Conservation (phyloP, 2,797 vertebrate genomes). For the Telmatherina bonti region DNA sequence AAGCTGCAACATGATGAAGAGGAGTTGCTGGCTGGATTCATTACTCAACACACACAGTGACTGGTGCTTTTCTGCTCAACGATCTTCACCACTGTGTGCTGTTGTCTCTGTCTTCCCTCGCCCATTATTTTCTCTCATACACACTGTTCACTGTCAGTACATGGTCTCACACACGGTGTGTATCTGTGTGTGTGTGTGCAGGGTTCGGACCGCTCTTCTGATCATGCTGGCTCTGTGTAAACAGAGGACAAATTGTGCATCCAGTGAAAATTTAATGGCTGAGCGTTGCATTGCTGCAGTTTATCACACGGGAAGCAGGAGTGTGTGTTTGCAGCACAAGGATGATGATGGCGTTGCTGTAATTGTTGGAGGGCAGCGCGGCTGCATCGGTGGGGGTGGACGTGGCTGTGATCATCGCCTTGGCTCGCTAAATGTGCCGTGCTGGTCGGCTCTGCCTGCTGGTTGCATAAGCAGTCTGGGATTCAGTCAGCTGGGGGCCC, state of each 20-base stretch:
- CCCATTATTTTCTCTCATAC: conserved; percentile 34
- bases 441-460: conserved; percentile 12
- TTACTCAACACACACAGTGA: conserved; percentile 11
- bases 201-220: conserved; percentile 14
- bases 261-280: background rate
- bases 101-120: conserved; percentile 13
- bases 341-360: conserved; percentile 19
- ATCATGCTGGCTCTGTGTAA: conserved; percentile 4
- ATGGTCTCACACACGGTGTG: background rate
- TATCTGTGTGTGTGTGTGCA: background rate
- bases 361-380: conserved; percentile 11
- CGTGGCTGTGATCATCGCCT: conserved; percentile 26
- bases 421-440: conserved; percentile 29
- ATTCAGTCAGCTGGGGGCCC: conserved; percentile 39
- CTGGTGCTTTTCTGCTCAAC: conserved; percentile 26
- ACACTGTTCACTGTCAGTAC: conserved; percentile 16
- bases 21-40: background rate
- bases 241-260: background rate
- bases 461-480: conserved; percentile 68
- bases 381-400: conserved; percentile 31
- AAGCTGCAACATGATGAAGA: background rate
- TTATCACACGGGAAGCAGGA: conserved; percentile 1
- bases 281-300: conserved; percentile 7
- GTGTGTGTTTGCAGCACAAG: background rate
- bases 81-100: conserved; percentile 30